Conservation (phyloP, 2,888 invertebrate species). For the Sesamia inferens region DNA sequence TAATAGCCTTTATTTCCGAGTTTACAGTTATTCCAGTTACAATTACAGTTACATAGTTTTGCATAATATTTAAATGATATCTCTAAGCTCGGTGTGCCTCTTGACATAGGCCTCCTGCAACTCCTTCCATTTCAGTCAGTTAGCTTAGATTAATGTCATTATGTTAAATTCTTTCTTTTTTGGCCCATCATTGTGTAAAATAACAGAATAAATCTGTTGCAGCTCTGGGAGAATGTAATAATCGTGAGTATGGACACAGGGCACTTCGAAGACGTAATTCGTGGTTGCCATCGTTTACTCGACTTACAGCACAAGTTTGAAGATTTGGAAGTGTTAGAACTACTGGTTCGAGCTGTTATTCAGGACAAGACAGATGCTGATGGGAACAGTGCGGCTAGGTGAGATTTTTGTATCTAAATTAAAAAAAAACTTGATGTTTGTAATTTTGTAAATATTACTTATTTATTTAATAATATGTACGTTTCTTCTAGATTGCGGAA, state of each 20-base stretch:
- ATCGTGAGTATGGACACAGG: slow-evolving; percentile 96
- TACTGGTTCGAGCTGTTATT: slow-evolving; percentile 93
- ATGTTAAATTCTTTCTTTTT: background rate
- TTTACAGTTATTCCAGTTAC: no score
- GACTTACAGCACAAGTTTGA: slow-evolving; percentile 95
- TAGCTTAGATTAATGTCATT: background rate
- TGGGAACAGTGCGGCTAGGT: slow-evolving; percentile 86
- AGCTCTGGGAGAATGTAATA: slow-evolving; percentile 98
- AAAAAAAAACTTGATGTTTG: no score
- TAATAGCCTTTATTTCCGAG: no score
- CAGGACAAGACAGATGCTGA: slow-evolving; percentile 91
- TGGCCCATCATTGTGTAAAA: background rate
- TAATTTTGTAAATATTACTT: no score
- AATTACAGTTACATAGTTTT: no score
- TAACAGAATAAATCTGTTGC: slow-evolving; percentile 8
- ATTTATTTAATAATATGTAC: background rate
- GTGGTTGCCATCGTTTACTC: slow-evolving; percentile 95
- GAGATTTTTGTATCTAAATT: background rate
- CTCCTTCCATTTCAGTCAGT: no score
- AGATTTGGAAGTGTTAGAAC: slow-evolving; percentile 93
- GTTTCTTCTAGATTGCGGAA: slow-evolving; percentile 81
- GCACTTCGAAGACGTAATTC: slow-evolving; percentile 95
- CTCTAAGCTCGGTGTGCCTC: no score
- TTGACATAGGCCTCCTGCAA: no score
- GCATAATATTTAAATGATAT: no score